Evolutionary conservation across 2,113 vertebrate genomes (phyloP).

Genomic region (Nanorana parkeri): DNA sequence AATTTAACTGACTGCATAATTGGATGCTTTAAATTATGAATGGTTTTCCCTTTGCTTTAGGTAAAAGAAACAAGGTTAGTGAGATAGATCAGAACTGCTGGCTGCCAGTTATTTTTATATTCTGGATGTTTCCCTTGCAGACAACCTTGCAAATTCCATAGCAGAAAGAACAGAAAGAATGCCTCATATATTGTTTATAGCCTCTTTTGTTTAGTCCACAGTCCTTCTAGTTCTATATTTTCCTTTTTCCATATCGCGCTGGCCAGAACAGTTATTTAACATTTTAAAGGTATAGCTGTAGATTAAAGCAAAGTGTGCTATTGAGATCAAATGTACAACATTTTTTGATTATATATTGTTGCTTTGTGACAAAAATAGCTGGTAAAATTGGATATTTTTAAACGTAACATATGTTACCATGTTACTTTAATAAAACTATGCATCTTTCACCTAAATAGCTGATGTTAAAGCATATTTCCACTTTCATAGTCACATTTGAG

Average conservation of each 20-base stretch:
- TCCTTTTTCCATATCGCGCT: neutral
- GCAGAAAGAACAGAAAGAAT: constrained; percentile 32
- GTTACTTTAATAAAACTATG: too few relatives aligned
- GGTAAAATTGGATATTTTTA: too few relatives aligned
- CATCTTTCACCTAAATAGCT: too few relatives aligned
- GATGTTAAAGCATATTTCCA: too few relatives aligned
- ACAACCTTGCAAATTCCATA: constrained; percentile 39
- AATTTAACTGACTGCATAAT: constrained; percentile 55
- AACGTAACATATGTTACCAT: too few relatives aligned
- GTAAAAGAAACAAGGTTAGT: constrained; percentile 55
- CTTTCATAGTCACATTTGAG: too few relatives aligned
- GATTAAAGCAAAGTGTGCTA: too few relatives aligned
- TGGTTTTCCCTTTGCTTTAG: constrained; percentile 55
- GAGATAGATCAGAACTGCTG: constrained; percentile 53
- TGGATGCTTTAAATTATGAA: constrained; percentile 55
- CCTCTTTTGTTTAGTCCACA: constrained; percentile 34
- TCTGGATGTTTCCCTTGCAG: constrained; percentile 43
- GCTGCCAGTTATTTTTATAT: constrained; percentile 46
- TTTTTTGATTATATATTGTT: too few relatives aligned
- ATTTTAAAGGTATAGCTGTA: too few relatives aligned
- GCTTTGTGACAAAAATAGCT: too few relatives aligned
- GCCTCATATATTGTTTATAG: constrained; percentile 43
- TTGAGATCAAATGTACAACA: too few relatives aligned
- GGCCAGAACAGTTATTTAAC: too few relatives aligned
- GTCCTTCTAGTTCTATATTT: neutral